Base-by-base conservation (phyloP, 1,140 invertebrate genomes). In the Hylaeus anthracinus region DNA sequence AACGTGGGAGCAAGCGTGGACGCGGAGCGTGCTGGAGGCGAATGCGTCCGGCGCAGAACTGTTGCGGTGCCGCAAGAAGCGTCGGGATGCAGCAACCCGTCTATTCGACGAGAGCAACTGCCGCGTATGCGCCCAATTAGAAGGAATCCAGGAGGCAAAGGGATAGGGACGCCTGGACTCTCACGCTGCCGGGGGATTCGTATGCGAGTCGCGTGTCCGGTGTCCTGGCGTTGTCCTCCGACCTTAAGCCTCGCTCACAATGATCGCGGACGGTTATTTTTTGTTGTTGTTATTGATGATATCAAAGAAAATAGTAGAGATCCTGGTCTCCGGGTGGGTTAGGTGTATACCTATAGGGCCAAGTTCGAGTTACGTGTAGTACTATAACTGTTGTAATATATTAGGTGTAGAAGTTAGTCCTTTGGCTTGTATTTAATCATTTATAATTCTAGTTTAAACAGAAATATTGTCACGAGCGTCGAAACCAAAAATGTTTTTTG, bases 161-260 rank as follows among this genome's bases (percentile, higher is more conserved):
- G 79, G 67, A 75, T 75, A 72, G 72, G 81, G 81, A 83, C 64
- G 66, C 60, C 69, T 72, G 76, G 70, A 70, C 77, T 86, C 85
- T 86, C 82, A 86, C 85, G 85, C 74, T 84, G 66, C 66, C 9
- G 67, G 61, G 39, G 53, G 53, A 82, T 83, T 86, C 81, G 82
- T 89, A 89, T 89, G 86, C 86, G 85, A 82, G 88, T 89, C 88
- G 88, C 86, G 88, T 89, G 88, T 89, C 88, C 83, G 79, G 63
- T 86, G 88, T 82, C 86, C 79, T 72, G 73, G 71, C 70, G 73
- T 45, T 83, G 39, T 61, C 10, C 39, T 61, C 4, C 51, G 10
- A 4, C 48, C 43, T 84, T 84, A 84, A 67, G 65, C 76, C 6
- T 8, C 66, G 45, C 43, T 70, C 74, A 77, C 66, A 77, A 66